Percentiles rank a stretch among this genome's conserved stretches.
phyloP scores from a whole-genome alignment of 1,140 invertebrate genomes.

The Dufourea novaeangliae region DNA sequence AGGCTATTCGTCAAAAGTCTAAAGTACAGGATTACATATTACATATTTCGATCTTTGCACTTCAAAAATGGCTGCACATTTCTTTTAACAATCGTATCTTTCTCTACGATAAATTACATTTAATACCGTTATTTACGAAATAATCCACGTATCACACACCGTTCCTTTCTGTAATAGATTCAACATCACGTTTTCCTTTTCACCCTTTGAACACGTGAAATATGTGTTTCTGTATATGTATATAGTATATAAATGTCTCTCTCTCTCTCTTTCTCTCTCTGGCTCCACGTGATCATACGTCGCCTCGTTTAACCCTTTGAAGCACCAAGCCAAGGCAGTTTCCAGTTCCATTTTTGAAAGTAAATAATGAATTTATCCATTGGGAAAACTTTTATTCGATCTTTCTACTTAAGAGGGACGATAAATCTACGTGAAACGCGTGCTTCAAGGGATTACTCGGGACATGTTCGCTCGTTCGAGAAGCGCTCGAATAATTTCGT shows the following conservation, averaged over 20 bases:
- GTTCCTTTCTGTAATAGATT: no score
- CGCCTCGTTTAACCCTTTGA: slow-evolving; percentile 46
- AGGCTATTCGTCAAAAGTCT: no score
- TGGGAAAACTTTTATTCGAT: slow-evolving; percentile 42
- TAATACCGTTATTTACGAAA: slow-evolving; percentile 6
- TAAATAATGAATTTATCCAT: background rate
- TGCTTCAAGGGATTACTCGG: slow-evolving; percentile 53
- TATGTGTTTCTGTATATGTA: slow-evolving; percentile 29
- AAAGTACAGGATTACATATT: no score
- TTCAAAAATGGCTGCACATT: no score
- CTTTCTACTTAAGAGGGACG: background rate
- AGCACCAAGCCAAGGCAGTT: slow-evolving; percentile 15
- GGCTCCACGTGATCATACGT: slow-evolving; percentile 55
- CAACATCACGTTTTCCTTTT: slow-evolving; percentile 34
- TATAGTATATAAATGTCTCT: slow-evolving; percentile 39
- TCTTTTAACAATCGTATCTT: no score
- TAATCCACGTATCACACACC: background rate
- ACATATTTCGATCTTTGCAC: no score
- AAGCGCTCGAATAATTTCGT: slow-evolving; percentile 64
- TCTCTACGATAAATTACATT: background rate
- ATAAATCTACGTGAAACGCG: background rate
- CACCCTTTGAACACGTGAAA: background rate
- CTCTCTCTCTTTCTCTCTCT: slow-evolving; percentile 45
- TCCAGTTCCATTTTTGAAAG: no score
- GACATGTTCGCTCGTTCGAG: slow-evolving; percentile 50